phyloP scores from a whole-genome alignment of 2,888 invertebrate species.

The Melikaiella ostensackeni region DNA sequence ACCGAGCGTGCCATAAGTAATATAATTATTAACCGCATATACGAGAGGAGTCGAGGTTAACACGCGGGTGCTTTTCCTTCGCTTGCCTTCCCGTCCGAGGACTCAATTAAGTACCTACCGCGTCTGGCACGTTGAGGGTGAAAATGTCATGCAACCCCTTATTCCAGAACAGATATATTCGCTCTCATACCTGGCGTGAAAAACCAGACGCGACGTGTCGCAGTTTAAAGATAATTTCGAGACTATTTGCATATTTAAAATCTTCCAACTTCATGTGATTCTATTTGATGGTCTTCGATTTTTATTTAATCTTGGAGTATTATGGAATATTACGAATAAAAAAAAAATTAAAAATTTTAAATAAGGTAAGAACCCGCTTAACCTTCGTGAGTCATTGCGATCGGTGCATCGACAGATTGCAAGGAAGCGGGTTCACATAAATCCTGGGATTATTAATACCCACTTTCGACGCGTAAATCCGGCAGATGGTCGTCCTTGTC shows the following conservation, averaged over 20 bases:
- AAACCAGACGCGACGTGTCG: not conserved
- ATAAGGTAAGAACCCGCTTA: too few relatives aligned
- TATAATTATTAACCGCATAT: constrained; percentile 66
- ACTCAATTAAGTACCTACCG: constrained; percentile 67
- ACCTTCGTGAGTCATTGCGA: not conserved
- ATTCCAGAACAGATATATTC: not conserved
- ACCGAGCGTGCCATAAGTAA: constrained; percentile 61
- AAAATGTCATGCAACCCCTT: constrained; percentile 13
- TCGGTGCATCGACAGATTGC: not conserved
- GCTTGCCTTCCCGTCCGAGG: constrained; percentile 59
- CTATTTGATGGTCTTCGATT: not conserved
- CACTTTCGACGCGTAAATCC: constrained; percentile 61
- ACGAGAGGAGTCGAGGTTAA: constrained; percentile 55
- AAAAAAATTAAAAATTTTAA: too few relatives aligned
- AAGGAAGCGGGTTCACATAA: constrained; percentile 44
- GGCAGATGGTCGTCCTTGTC: constrained; percentile 60
- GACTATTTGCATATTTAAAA: not conserved
- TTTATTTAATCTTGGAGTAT: too few relatives aligned
- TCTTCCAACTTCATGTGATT: not conserved
- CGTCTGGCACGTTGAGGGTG: not conserved
- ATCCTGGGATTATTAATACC: constrained; percentile 64
- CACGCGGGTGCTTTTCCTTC: constrained; percentile 56
- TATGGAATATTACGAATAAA: too few relatives aligned
- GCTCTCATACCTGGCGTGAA: not conserved
- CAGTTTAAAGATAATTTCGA: not conserved